A percentile compares a stretch with the other conserved stretches of the same genome.
phyloP scores from a whole-genome alignment of 2,113 vertebrate species.

The Ophthalmolycus amberensis region DNA sequence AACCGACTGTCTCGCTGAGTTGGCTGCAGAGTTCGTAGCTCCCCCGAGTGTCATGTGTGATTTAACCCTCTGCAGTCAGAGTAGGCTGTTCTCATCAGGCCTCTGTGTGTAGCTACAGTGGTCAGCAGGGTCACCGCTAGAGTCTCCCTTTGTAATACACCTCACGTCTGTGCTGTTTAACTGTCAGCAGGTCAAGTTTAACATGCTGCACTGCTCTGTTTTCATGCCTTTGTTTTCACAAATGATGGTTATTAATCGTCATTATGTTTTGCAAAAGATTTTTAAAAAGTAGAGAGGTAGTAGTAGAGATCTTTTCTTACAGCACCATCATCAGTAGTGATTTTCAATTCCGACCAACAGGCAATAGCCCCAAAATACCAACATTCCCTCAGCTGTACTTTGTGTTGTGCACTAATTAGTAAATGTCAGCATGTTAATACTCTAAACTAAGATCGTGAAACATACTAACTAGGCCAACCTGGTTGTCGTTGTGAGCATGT shows the following conservation, averaged over 20 bases:
- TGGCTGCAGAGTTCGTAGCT: constrained; percentile 61
- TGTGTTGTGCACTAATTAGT: no score
- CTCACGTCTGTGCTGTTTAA: constrained; percentile 4
- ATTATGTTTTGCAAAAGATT: background rate
- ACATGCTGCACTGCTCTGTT: background rate
- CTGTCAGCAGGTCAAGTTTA: background rate
- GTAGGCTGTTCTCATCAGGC: constrained; percentile 27
- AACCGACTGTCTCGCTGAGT: constrained; percentile 60
- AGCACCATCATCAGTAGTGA: background rate
- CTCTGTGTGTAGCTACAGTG: background rate
- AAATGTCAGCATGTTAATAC: no score
- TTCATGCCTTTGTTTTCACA: background rate
- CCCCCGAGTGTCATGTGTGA: constrained; percentile 56
- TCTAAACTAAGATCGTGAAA: background rate
- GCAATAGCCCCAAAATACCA: background rate
- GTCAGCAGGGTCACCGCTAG: background rate
- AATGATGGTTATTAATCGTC: background rate
- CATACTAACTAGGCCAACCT: background rate
- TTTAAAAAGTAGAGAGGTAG: background rate
- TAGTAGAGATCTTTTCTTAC: background rate
- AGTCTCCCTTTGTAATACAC: background rate
- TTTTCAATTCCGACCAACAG: background rate
- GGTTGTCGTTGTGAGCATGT: background rate
- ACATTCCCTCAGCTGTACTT: no score
- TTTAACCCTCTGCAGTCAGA: constrained; percentile 58